These are phyloP conservation scores for Gephyroberyx darwinii DNA, from an alignment of 2,797 vertebrate genomes.

Conservation along the genomic window DNA sequence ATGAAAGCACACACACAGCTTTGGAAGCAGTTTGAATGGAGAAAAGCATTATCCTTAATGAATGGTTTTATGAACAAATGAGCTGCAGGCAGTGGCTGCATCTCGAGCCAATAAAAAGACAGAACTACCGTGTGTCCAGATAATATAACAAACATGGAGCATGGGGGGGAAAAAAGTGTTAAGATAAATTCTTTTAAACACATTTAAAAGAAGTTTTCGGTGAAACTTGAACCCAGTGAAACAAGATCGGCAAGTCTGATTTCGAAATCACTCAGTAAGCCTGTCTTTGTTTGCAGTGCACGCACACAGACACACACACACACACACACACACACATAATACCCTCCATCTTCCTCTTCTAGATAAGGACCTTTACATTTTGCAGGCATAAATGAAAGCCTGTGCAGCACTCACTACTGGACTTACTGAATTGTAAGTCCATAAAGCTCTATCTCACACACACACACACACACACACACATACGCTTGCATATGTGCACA, in stretches of 20 bases:
- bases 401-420: constrained; percentile 4
- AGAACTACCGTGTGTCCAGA: background rate
- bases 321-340: background rate
- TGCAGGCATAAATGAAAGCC: constrained; percentile 18
- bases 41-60: background rate
- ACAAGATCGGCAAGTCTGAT: background rate
- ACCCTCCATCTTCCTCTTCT: constrained; percentile 6
- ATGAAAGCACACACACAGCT: background rate
- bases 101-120: constrained; percentile 22
- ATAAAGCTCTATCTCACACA: background rate
- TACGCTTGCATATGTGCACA: background rate
- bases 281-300: background rate
- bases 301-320: background rate
- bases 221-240: background rate
- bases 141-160: background rate
- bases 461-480: background rate
- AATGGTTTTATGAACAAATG: constrained; percentile 29
- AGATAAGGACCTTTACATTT: constrained; percentile 22
- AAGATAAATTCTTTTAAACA: too few species aligned
- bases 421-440: background rate
- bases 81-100: constrained; percentile 2
- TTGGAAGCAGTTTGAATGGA: background rate
- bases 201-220: too few species aligned
- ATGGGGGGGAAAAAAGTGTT: background rate
- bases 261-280: background rate